These are phyloP conservation scores for Theretra japonica DNA, from an alignment of 2,888 invertebrate genomes.

Conservation along the genomic window DNA sequence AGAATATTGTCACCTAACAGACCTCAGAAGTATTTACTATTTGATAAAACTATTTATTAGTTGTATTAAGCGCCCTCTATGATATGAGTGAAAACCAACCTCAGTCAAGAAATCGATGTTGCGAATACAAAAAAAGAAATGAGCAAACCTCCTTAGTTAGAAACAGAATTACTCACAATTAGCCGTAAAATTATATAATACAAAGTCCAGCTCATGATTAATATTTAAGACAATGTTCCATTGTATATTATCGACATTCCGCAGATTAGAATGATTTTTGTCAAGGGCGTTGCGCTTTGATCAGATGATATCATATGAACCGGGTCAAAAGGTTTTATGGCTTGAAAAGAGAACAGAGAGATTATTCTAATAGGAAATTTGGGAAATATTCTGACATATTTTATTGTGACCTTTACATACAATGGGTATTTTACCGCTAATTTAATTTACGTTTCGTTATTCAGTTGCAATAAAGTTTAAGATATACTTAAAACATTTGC, in stretches of 20 bases:
- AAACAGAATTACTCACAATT: background rate
- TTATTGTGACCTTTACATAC: no score
- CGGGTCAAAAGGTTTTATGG: background rate
- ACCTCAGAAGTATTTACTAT: no score
- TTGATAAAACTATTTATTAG: no score
- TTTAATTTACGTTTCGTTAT: no score
- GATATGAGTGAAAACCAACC: no score
- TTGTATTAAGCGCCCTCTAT: no score
- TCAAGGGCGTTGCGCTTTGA: slow-evolving; percentile 14
- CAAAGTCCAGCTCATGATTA: background rate
- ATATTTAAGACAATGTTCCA: slow-evolving; percentile 3
- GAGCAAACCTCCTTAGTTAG: background rate
- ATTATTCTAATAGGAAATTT: background rate
- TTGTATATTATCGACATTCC: background rate
- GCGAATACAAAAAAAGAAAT: background rate
- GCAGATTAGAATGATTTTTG: slow-evolving; percentile 2
- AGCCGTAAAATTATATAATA: background rate
- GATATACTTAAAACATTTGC: background rate
- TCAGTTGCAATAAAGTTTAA: no score
- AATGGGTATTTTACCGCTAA: no score
- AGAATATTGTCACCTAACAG: no score
- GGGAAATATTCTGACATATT: no score
- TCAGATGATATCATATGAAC: background rate
- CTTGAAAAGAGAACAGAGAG: no score
- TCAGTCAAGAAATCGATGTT: background rate